Conservation (phyloP, 53 echinoderm and acorn worm genomes). For the Glandiceps talaboti region DNA sequence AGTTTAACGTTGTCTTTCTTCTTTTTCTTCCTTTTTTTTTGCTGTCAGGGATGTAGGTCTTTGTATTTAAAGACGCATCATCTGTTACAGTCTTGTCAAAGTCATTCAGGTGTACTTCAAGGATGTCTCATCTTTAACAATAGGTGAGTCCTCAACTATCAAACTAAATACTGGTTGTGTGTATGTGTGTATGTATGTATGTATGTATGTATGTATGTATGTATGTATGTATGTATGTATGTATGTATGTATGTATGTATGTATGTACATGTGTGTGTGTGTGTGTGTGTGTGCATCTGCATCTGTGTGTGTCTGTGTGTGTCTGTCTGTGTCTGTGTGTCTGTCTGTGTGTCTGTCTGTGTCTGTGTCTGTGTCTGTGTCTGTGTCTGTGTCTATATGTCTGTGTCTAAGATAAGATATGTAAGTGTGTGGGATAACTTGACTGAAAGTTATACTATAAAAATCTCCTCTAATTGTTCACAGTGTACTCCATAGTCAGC, state of each 20-base stretch:
- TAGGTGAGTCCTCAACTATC: too few species aligned
- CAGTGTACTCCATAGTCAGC: conserved; percentile 71
- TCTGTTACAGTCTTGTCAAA: background rate
- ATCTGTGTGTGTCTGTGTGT: too few species aligned
- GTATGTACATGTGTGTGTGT: background rate
- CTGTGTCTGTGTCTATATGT: too few species aligned
- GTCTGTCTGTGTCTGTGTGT: too few species aligned
- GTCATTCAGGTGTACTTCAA: background rate
- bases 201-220: background rate
- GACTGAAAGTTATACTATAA: too few species aligned
- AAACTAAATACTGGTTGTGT: background rate
- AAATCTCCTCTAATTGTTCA: too few species aligned
- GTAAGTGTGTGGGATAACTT: too few species aligned
- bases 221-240: background rate
- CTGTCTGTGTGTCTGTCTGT: too few species aligned
- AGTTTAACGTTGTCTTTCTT: background rate
- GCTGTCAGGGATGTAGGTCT: background rate
- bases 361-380: too few species aligned
- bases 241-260: background rate
- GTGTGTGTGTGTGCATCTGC: too few species aligned
- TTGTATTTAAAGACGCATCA: too few species aligned
- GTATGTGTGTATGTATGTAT: background rate
- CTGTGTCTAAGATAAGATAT: too few species aligned
- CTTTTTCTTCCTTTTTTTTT: background rate
- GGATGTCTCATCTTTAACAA: background rate